phyloP scores from a whole-genome alignment of 2,797 vertebrate species.

The Aulostomus chinensis region DNA sequence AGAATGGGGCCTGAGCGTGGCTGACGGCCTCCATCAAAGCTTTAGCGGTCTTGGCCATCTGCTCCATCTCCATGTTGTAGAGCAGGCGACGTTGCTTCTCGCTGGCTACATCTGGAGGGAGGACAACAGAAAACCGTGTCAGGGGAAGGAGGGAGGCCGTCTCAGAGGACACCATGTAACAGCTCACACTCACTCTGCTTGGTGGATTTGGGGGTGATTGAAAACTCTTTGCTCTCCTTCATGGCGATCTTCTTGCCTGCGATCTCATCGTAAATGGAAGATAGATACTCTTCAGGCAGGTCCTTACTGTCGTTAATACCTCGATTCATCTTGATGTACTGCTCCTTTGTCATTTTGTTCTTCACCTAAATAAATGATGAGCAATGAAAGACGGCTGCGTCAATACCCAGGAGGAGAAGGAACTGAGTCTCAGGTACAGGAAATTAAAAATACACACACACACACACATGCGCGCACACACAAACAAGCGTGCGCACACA shows the following conservation, averaged over 20 bases:
- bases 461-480: too few relatives aligned
- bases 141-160: too few relatives aligned
- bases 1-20: conserved; percentile 94
- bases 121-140: not conserved
- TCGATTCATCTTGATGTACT: conserved; percentile 98
- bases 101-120: conserved; percentile 83
- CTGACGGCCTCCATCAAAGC: conserved; percentile 98
- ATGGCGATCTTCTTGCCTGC: conserved; percentile 97
- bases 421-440: too few relatives aligned
- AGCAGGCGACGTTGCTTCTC: conserved; percentile 94
- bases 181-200: conserved; percentile 89
- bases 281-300: conserved; percentile 94
- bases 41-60: conserved; percentile 98
- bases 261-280: conserved; percentile 94
- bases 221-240: conserved; percentile 95
- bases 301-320: conserved; percentile 98
- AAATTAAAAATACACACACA: too few relatives aligned
- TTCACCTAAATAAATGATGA: conserved; percentile 85
- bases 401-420: too few relatives aligned
- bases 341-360: conserved; percentile 99
- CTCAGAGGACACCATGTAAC: not conserved
- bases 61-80: conserved; percentile 98
- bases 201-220: conserved; percentile 88
- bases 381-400: not conserved
- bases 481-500: too few relatives aligned